Conservation (phyloP, 2,888 invertebrate species). For the Phortica okadai region DNA sequence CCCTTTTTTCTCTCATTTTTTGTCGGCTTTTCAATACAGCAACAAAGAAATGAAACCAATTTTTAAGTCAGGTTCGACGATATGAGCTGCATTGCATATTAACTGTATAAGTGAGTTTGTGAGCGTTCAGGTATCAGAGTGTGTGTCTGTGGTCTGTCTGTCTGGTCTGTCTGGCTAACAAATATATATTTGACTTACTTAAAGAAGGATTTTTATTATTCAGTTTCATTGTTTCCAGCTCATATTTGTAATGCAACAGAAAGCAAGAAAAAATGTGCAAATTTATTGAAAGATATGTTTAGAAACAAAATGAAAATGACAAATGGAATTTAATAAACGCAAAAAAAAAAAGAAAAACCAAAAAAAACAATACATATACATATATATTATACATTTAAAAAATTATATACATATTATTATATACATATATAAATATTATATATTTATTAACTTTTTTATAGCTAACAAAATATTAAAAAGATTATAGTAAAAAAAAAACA, state of each 20-base stretch:
- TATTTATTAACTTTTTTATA: constrained; percentile 25
- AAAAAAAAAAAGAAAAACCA: constrained; percentile 29
- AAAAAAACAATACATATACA: not conserved
- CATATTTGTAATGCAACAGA: not conserved
- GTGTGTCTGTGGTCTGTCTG: constrained; percentile 29
- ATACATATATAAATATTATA: constrained; percentile 15
- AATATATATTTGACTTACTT: constrained; percentile 17
- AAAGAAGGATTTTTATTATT: constrained; percentile 17
- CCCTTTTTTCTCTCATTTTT: not conserved
- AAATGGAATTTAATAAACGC: not conserved
- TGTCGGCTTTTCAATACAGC: constrained; percentile 27
- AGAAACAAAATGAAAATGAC: not conserved
- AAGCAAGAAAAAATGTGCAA: not conserved
- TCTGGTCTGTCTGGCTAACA: not conserved
- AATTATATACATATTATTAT: constrained; percentile 6
- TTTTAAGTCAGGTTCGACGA: constrained; percentile 16
- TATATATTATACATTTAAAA: not conserved
- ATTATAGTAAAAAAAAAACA: constrained; percentile 14
- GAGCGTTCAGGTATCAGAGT: constrained; percentile 28
- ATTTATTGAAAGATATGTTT: constrained; percentile 34
- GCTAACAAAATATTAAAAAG: constrained; percentile 17
- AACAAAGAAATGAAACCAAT: constrained; percentile 31
- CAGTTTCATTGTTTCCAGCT: constrained; percentile 24
- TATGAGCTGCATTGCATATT: constrained; percentile 19
- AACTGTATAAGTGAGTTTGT: constrained; percentile 24